Evolutionary conservation across 1,140 invertebrate species (phyloP).

Genomic region (Vanessa atalanta): DNA sequence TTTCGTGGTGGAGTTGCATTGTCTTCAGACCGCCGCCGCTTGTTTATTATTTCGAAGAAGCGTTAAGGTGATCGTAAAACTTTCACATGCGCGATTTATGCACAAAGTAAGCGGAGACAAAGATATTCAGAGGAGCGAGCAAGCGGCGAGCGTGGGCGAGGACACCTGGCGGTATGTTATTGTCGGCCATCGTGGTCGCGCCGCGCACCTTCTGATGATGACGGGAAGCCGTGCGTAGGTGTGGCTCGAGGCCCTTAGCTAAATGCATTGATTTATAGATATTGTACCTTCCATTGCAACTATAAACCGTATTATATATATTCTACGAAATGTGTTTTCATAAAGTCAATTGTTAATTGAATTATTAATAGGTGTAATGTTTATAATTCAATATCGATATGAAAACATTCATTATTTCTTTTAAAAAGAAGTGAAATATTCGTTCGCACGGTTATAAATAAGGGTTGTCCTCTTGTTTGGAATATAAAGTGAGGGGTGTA

Average conservation of each 20-base stretch:
- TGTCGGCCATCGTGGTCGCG: slow-evolving; percentile 46
- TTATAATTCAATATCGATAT: not conserved
- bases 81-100: slow-evolving; percentile 77
- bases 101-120: slow-evolving; percentile 66
- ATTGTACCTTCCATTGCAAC: not conserved
- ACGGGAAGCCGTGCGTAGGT: slow-evolving; percentile 22
- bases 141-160: slow-evolving; percentile 58
- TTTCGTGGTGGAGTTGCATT: slow-evolving; percentile 67
- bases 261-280: slow-evolving; percentile 18
- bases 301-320: not conserved
- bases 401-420: not conserved
- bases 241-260: slow-evolving; percentile 2
- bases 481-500: slow-evolving; percentile 39
- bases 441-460: slow-evolving; percentile 1
- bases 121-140: slow-evolving; percentile 68
- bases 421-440: not conserved
- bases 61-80: slow-evolving; percentile 77
- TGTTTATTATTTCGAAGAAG: slow-evolving; percentile 73
- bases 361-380: not conserved
- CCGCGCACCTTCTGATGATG: slow-evolving; percentile 27
- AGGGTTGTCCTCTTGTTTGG: slow-evolving; percentile 6
- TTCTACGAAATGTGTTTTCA: not conserved
- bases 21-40: slow-evolving; percentile 54
- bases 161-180: slow-evolving; percentile 76
- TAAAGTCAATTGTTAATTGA: not conserved